phyloP scores from a whole-genome alignment of 1,140 invertebrate genomes.

The Oncopodura yosiiana region DNA sequence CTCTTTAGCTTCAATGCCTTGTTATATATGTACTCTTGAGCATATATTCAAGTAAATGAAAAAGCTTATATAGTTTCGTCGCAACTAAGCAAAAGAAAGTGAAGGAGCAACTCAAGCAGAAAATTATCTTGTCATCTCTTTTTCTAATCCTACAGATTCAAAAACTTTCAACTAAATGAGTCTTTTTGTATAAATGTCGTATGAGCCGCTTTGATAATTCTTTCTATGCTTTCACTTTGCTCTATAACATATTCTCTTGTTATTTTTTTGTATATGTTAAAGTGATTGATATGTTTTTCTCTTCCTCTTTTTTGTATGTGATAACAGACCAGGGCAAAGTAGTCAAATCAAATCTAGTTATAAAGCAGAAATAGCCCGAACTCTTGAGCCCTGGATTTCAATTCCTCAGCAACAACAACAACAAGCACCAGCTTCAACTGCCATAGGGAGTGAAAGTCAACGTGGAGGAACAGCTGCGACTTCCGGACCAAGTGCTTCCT shows the following conservation, averaged over 20 bases:
- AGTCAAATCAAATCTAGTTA: slow-evolving; percentile 54
- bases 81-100: no score
- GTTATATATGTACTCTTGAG: no score
- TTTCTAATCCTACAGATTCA: no score
- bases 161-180: no score
- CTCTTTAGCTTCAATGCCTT: no score
- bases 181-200: no score
- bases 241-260: neutral
- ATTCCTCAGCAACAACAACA: slow-evolving; percentile 6
- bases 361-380: slow-evolving; percentile 52
- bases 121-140: no score
- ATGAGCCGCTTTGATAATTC: neutral
- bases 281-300: neutral
- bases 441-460: slow-evolving; percentile 25
- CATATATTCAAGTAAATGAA: no score
- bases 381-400: slow-evolving; percentile 53
- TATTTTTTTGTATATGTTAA: neutral
- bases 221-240: neutral
- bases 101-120: no score
- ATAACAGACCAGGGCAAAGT: slow-evolving; percentile 46
- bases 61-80: no score
- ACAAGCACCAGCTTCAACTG: neutral
- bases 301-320: slow-evolving; percentile 21
- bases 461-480: slow-evolving; percentile 20
- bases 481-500: slow-evolving; percentile 5